These are phyloP conservation scores for Andrena haemorrhoa DNA, from an alignment of 2,888 invertebrate genomes.

Conservation along the genomic window DNA sequence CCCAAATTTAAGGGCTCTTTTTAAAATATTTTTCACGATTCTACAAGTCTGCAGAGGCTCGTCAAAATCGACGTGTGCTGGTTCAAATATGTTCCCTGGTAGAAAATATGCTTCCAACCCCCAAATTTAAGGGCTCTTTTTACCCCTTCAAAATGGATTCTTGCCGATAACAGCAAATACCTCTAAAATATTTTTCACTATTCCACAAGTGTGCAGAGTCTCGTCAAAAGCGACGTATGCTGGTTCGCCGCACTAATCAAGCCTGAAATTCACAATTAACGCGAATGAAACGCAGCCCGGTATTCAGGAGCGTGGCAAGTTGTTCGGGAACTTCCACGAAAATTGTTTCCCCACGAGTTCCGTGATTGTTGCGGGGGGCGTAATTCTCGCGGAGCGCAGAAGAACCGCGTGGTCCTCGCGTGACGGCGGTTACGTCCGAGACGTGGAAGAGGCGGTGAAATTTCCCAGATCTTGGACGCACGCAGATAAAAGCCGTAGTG, in stretches of 20 bases:
- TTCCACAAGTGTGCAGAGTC: too few relatives aligned
- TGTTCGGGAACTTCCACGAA: conserved; percentile 12
- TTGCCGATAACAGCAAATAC: too few relatives aligned
- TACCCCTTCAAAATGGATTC: too few relatives aligned
- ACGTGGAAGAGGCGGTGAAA: conserved; percentile 42
- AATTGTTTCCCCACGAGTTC: background rate
- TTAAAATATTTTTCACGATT: too few relatives aligned
- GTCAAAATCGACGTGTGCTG: too few relatives aligned
- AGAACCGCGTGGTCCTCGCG: conserved; percentile 12
- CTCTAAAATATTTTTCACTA: too few relatives aligned
- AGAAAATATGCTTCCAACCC: too few relatives aligned
- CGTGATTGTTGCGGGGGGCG: conserved; percentile 1
- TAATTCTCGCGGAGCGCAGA: conserved; percentile 13
- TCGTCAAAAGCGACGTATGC: too few relatives aligned
- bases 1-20: too few relatives aligned
- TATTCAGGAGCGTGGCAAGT: conserved; percentile 3
- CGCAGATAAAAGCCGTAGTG: conserved; percentile 36
- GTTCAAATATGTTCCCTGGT: too few relatives aligned
- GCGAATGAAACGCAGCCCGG: background rate
- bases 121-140: too few relatives aligned
- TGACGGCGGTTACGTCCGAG: conserved; percentile 10
- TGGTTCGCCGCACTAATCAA: background rate
- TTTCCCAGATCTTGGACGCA: conserved; percentile 25
- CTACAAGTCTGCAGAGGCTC: too few relatives aligned
- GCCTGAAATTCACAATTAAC: conserved; percentile 5